Percentiles rank a stretch among this genome's conserved stretches.
These are phyloP conservation scores for Tapera naevia DNA, from an alignment of 2,797 vertebrate species.

Conservation along the genomic window DNA sequence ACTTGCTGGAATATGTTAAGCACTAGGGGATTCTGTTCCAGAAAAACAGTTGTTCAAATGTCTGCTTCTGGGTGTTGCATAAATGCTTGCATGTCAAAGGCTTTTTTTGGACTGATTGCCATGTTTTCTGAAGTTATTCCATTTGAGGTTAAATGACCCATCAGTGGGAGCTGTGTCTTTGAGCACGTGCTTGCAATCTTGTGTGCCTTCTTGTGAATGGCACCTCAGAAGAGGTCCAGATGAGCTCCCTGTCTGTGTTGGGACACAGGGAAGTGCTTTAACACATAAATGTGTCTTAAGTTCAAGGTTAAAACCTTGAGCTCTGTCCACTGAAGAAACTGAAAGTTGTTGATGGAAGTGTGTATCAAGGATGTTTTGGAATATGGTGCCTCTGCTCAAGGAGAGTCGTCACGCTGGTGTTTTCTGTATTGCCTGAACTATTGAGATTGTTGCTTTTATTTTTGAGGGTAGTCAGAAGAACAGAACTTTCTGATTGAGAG, in stretches of 20 bases:
- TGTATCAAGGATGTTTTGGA: rapidly evolving
- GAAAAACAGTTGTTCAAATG: neutral
- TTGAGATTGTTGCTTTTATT: neutral
- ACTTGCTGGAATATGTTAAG: neutral
- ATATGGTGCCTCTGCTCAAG: rapidly evolving
- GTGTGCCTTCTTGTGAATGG: neutral
- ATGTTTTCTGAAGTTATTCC: neutral
- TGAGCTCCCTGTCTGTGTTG: neutral
- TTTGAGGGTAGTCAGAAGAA: neutral
- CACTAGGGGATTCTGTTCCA: neutral
- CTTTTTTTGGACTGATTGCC: neutral
- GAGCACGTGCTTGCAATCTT: neutral
- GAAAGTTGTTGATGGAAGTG: rapidly evolving
- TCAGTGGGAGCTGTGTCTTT: neutral
- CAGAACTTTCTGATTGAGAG: neutral
- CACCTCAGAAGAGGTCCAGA: neutral
- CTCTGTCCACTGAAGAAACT: neutral
- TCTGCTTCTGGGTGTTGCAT: neutral
- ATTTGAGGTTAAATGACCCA: neutral
- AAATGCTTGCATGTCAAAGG: neutral
- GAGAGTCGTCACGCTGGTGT: rapidly evolving
- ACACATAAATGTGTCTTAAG: neutral
- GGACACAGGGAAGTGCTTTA: neutral
- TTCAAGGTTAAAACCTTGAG: neutral
- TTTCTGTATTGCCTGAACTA: neutral